Evolutionary conservation across 2,113 vertebrate genomes (phyloP).

Genomic region (Elaphurus davidianus): DNA sequence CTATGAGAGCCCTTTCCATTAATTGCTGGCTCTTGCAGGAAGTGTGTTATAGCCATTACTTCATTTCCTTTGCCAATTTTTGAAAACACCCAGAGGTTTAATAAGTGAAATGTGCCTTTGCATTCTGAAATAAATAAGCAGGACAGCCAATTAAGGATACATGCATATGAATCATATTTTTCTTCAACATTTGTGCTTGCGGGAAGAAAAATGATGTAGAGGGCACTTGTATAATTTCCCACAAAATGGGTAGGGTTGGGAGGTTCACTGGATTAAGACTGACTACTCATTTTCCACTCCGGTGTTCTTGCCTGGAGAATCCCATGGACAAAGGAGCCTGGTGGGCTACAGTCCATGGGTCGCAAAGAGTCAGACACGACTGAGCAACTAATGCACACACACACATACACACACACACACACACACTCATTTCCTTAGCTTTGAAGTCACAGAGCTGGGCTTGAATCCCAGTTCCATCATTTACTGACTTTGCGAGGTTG

Average conservation of each 20-base stretch:
- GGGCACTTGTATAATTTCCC: background rate
- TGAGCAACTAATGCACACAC: background rate
- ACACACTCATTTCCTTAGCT: background rate
- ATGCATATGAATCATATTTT: constrained; percentile 54
- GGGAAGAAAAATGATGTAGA: background rate
- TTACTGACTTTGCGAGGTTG: background rate
- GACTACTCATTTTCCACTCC: background rate
- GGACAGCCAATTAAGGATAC: constrained; percentile 52
- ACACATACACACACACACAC: background rate
- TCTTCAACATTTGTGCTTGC: constrained; percentile 27
- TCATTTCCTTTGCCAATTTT: constrained; percentile 63
- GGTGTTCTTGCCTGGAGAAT: background rate
- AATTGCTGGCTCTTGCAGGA: constrained; percentile 54
- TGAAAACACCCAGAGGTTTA: constrained; percentile 58
- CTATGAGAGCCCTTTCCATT: constrained; percentile 61
- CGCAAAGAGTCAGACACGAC: accelerated
- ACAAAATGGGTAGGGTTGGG: background rate
- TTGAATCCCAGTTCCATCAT: background rate
- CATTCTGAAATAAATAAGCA: constrained; percentile 64
- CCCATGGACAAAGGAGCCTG: background rate
- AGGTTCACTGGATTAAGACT: background rate
- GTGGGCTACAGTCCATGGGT: background rate
- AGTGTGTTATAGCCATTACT: constrained; percentile 22
- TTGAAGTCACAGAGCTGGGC: background rate
- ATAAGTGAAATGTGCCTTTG: constrained; percentile 50